Percentiles rank a stretch among this genome's conserved stretches.
Evolutionary conservation across 37 sponge, comb jelly and placozoan species (phyloP).

Genomic region (Cliona cf. orientalis): DNA sequence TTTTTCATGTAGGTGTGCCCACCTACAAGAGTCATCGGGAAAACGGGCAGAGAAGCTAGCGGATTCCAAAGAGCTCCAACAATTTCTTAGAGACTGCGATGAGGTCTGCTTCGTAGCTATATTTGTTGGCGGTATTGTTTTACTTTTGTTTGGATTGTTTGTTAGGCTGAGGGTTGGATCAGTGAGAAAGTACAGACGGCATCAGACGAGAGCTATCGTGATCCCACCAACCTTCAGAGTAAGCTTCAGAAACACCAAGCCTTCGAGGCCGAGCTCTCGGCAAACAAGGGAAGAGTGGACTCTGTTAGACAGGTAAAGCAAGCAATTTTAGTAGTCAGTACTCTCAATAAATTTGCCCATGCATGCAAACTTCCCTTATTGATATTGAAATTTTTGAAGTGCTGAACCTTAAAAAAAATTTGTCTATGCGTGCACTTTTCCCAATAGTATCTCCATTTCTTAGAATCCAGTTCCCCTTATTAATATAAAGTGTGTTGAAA

Average conservation of each 20-base stretch:
- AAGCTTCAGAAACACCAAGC: constrained; percentile 95
- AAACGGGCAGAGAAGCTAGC: constrained; percentile 76
- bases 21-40: constrained; percentile 50
- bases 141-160: neutral
- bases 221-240: constrained; percentile 86
- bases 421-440: neutral
- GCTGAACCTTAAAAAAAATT: too few relatives aligned
- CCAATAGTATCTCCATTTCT: too few relatives aligned
- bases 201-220: constrained; percentile 87
- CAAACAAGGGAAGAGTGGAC: constrained; percentile 84
- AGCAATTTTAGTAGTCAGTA: neutral
- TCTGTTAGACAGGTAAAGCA: constrained; percentile 50
- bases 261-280: constrained; percentile 88
- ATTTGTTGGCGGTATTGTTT: neutral
- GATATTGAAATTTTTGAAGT: too few relatives aligned
- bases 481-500: too few relatives aligned
- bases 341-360: neutral
- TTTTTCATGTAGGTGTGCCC: constrained; percentile 36
- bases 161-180: constrained; percentile 84
- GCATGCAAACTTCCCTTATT: too few relatives aligned
- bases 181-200: constrained; percentile 85
- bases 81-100: constrained; percentile 81
- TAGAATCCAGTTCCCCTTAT: too few relatives aligned
- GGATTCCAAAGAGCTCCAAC: constrained; percentile 83
- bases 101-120: constrained; percentile 51